Evolutionary conservation across 2,888 invertebrate species (phyloP), one percentile per base, ranked within the genome.

Genomic region (Hypomecis punctinalis): DNA sequence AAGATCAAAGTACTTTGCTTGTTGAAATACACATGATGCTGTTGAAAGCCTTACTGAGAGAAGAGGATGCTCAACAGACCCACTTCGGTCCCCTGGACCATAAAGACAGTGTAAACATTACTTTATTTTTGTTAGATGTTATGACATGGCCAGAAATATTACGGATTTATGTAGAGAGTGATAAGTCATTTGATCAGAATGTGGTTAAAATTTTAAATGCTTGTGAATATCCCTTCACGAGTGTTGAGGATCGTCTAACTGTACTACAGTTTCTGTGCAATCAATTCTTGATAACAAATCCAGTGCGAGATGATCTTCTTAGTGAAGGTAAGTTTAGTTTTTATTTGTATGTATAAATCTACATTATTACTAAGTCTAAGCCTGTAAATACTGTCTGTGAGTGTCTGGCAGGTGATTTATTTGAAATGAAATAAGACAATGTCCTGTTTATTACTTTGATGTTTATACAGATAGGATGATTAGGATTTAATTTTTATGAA

Each of bases 61-160:
- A 99, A 90, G 99, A 99, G 89, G 99, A 99, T 87, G 96, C 97
- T 9, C 98, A 98, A 87, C 97, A 97, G 80, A 98, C 98, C 3
- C 97, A 97, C 88, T 99, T 98, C 91, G 99, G 99, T 51, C 98
- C 99, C 7, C 91, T 98, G 66, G 99, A 99, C 93, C 97, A 98
- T 82, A 99, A 99, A 93, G 99, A 99, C 90, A 98, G 98, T 86
- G 96, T 99, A 36, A 99, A 99, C 88, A 96, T 99, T 70, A 95
- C 97, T 74, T 93, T 99, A 61, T 99, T 97, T 93, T 95, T 99
- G 79, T 95, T 99, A 78, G 99, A 99, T 93, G 95, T 97, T 60
- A 96, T 99, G 93, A 99, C 99, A 55, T 99, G 99, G 98, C 98
- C 99, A 47, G 99, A 99, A 93, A 96, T 97, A 54, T 91, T 98